A percentile compares a stretch with the other conserved stretches of the same genome.
phyloP scores from a whole-genome alignment of 2,113 vertebrate genomes.

The Hepsetus odoe region DNA sequence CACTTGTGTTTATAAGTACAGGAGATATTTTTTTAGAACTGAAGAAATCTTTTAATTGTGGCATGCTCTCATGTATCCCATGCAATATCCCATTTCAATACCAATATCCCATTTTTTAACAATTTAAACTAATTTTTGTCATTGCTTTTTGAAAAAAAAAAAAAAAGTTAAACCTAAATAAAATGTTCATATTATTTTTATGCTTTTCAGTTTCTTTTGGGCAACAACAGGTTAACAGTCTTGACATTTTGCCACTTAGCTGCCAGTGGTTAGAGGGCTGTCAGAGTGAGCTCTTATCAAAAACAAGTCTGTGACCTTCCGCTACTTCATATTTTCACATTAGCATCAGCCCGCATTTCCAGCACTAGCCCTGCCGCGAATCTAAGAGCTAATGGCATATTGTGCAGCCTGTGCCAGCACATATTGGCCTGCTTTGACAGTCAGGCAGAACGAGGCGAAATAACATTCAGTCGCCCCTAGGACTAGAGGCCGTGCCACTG shows the following conservation, averaged over 20 bases:
- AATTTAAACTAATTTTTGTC: no score
- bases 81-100: no score
- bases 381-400: slow-evolving; percentile 76
- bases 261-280: slow-evolving; percentile 49
- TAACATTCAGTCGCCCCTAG: slow-evolving; percentile 74
- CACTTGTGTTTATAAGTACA: no score
- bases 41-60: no score
- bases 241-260: slow-evolving; percentile 57
- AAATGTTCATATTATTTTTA: slow-evolving; percentile 5
- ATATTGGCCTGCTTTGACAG: slow-evolving; percentile 73
- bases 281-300: slow-evolving; percentile 52
- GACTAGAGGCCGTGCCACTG: slow-evolving; percentile 63
- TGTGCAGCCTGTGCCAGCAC: slow-evolving; percentile 70
- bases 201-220: slow-evolving; percentile 34
- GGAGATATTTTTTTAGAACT: no score
- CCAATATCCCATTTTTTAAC: no score
- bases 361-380: slow-evolving; percentile 65
- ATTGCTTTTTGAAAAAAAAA: no score
- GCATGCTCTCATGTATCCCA: no score
- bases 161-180: background rate
- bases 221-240: slow-evolving; percentile 53
- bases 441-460: slow-evolving; percentile 77
- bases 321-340: slow-evolving; percentile 73
- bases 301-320: slow-evolving; percentile 68
- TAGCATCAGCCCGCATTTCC: slow-evolving; percentile 71